Conservation (phyloP, 2,888 invertebrate genomes). For the Leucania comma region DNA sequence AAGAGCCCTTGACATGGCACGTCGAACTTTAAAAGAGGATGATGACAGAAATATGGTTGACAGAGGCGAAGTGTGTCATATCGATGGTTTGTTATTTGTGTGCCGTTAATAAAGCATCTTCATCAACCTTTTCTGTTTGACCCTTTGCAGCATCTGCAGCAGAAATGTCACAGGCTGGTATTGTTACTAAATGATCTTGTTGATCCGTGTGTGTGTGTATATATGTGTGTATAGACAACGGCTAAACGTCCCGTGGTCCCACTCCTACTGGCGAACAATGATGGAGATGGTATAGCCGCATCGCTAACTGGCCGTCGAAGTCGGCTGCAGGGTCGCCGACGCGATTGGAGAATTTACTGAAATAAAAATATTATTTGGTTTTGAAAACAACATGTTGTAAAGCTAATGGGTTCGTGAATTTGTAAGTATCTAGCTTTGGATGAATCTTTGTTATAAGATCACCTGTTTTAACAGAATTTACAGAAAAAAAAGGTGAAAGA, state of each 20-base stretch:
- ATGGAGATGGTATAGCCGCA: constrained; percentile 84
- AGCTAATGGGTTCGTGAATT: neutral
- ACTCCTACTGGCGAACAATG: constrained; percentile 78
- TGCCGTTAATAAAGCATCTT: neutral
- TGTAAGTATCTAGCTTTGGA: neutral
- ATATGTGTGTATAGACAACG: constrained; percentile 25
- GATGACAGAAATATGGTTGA: neutral
- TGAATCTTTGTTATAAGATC: no score
- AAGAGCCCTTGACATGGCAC: neutral
- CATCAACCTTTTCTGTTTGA: neutral
- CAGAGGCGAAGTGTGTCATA: no score
- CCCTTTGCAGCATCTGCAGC: neutral
- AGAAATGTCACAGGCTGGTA: neutral
- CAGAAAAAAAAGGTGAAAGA: no score
- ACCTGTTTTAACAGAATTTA: no score
- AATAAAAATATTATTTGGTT: constrained; percentile 56
- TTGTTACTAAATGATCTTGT: neutral
- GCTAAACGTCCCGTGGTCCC: constrained; percentile 45
- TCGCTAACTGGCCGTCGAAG: constrained; percentile 90
- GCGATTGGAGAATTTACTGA: constrained; percentile 86
- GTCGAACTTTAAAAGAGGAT: neutral
- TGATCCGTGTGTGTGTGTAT: neutral
- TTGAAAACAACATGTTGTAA: constrained; percentile 34
- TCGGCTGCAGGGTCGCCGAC: constrained; percentile 82
- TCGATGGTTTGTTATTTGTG: neutral